Evolutionary conservation across 2,888 invertebrate genomes (phyloP).

Genomic region (Standfussiana lucernea): DNA sequence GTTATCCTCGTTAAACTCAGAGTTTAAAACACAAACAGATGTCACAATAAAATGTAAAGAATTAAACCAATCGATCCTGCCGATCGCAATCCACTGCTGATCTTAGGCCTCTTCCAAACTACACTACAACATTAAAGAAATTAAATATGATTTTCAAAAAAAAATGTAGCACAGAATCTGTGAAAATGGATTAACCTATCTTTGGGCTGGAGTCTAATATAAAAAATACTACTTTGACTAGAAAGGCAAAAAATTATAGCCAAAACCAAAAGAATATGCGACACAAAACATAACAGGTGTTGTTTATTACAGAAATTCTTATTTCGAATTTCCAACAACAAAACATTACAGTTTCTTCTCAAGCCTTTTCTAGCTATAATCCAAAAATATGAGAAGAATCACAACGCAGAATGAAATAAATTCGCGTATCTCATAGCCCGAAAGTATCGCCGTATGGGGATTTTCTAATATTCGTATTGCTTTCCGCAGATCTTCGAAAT

Average conservation of each 20-base stretch:
- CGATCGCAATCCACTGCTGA: not conserved
- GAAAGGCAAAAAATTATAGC: not conserved
- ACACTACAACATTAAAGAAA: not conserved
- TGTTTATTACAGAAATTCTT: conserved; percentile 10
- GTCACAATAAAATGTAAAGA: not conserved
- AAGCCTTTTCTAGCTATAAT: conserved; percentile 17
- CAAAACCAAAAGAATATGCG: conserved; percentile 15
- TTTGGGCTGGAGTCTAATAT: not conserved
- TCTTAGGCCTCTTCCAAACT: not conserved
- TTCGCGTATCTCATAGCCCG: conserved; percentile 46
- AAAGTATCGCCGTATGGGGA: conserved; percentile 48
- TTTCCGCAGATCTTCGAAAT: conserved; percentile 60
- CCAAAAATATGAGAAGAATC: conserved; percentile 29
- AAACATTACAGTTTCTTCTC: conserved; percentile 13
- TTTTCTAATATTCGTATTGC: conserved; percentile 67
- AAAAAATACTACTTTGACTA: not conserved
- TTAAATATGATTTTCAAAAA: not conserved
- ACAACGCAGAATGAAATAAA: conserved; percentile 38
- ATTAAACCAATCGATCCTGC: not conserved
- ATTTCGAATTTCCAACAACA: conserved; percentile 12
- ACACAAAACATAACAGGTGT: not conserved
- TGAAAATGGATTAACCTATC: not conserved
- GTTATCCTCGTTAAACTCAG: not conserved
- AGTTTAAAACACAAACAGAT: not conserved
- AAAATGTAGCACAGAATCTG: not conserved